phyloP scores from a whole-genome alignment of 2,888 invertebrate species.

The Phasia obesa region DNA sequence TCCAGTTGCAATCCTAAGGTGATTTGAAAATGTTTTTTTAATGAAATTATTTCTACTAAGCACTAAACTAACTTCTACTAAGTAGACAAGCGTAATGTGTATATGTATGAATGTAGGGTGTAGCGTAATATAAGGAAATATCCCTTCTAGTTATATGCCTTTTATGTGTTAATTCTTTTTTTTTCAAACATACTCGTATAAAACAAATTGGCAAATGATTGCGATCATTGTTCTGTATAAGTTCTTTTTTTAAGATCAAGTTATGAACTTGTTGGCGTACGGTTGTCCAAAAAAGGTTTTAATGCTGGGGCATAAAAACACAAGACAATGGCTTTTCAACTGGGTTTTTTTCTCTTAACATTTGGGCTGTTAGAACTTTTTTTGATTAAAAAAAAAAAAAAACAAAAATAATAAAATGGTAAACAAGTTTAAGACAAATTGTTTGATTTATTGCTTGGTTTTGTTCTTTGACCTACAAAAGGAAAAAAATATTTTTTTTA shows the following conservation, averaged over 20 bases:
- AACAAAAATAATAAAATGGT: too few species aligned
- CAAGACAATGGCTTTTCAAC: conserved; percentile 52
- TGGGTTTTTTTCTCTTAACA: conserved; percentile 27
- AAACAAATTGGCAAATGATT: conserved; percentile 67
- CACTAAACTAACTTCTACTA: too few species aligned
- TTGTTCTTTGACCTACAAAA: conserved; percentile 40
- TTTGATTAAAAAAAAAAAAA: too few species aligned
- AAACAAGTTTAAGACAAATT: conserved; percentile 60
- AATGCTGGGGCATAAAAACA: background rate
- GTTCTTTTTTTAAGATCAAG: conserved; percentile 8
- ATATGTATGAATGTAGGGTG: too few species aligned
- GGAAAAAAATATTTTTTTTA: background rate
- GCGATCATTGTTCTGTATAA: conserved; percentile 49
- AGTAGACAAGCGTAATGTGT: too few species aligned
- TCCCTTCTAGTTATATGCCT: conserved; percentile 53
- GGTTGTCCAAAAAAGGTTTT: conserved; percentile 4
- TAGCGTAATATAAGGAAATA: conserved; percentile 9
- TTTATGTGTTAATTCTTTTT: conserved; percentile 41
- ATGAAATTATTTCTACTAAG: too few species aligned
- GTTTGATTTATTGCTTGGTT: conserved; percentile 60
- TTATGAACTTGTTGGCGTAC: conserved; percentile 40
- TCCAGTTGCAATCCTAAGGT: too few species aligned
- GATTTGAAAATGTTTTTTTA: too few species aligned
- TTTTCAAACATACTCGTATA: background rate
- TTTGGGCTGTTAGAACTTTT: background rate